phyloP scores from a whole-genome alignment of 2,888 invertebrate species.

The Protonemura montana region DNA sequence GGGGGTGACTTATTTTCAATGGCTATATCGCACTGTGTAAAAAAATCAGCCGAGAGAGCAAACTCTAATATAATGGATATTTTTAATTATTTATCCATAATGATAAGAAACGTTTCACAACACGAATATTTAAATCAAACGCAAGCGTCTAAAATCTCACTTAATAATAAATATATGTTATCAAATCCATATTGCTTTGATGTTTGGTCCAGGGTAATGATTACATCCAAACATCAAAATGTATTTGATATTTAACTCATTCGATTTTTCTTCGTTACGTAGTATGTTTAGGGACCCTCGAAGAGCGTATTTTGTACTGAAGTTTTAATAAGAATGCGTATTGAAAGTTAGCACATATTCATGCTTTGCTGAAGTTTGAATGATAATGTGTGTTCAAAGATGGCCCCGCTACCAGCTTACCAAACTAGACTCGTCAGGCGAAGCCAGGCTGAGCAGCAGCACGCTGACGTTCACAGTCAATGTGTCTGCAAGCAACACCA shows the following conservation, averaged over 20 bases:
- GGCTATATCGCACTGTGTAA: too few relatives aligned
- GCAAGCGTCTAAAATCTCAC: not conserved
- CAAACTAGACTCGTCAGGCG: conserved; percentile 95
- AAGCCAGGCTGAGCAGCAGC: conserved; percentile 90
- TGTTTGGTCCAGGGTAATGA: not conserved
- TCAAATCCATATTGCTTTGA: not conserved
- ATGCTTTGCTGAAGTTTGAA: too few relatives aligned
- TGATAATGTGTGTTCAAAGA: too few relatives aligned
- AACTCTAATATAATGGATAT: too few relatives aligned
- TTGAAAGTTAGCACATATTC: too few relatives aligned
- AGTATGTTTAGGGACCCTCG: not conserved
- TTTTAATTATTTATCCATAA: too few relatives aligned
- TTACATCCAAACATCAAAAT: not conserved
- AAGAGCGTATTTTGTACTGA: too few relatives aligned
- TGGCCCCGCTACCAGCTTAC: conserved; percentile 67
- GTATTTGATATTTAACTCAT: not conserved
- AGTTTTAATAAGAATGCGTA: too few relatives aligned
- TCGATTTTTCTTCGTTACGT: not conserved
- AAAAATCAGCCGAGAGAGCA: too few relatives aligned
- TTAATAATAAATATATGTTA: not conserved
- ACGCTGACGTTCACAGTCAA: conserved; percentile 94
- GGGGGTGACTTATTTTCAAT: too few relatives aligned
- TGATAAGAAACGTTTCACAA: too few relatives aligned
- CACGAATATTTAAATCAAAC: not conserved
- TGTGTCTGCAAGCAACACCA: conserved; percentile 73